Evolutionary conservation across 2,113 vertebrate species (phyloP).

Genomic region (Albula goreensis): DNA sequence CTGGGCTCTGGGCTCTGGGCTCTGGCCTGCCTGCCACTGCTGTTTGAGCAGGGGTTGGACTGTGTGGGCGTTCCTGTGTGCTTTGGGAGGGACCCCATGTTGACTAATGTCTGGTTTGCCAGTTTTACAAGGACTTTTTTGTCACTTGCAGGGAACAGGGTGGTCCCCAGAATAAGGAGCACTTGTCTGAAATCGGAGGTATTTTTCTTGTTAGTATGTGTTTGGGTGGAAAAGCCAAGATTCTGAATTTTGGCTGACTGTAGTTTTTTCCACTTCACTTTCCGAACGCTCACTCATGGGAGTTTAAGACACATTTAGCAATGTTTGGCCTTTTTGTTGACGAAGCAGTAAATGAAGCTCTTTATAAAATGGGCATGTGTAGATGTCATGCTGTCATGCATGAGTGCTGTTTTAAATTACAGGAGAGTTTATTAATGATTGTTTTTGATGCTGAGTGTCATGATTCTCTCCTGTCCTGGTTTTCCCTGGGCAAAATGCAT

Average conservation of each 20-base stretch:
- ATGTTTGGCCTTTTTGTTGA: background rate
- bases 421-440: background rate
- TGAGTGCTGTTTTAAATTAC: background rate
- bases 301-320: background rate
- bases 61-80: background rate
- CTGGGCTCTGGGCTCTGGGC: too few species aligned
- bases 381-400: background rate
- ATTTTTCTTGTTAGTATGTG: background rate
- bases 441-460: background rate
- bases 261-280: background rate
- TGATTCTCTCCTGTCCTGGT: background rate
- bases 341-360: background rate
- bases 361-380: background rate
- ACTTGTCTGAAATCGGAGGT: constrained; percentile 6
- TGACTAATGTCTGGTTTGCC: background rate
- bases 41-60: background rate
- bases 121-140: background rate
- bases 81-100: background rate
- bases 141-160: background rate
- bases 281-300: background rate
- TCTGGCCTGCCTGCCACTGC: background rate
- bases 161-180: background rate
- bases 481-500: background rate
- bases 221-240: background rate
- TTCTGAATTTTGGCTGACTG: background rate